Percentiles rank a stretch among this genome's conserved stretches.
phyloP scores from a whole-genome alignment of 1,140 invertebrate genomes.

The Battus philenor region DNA sequence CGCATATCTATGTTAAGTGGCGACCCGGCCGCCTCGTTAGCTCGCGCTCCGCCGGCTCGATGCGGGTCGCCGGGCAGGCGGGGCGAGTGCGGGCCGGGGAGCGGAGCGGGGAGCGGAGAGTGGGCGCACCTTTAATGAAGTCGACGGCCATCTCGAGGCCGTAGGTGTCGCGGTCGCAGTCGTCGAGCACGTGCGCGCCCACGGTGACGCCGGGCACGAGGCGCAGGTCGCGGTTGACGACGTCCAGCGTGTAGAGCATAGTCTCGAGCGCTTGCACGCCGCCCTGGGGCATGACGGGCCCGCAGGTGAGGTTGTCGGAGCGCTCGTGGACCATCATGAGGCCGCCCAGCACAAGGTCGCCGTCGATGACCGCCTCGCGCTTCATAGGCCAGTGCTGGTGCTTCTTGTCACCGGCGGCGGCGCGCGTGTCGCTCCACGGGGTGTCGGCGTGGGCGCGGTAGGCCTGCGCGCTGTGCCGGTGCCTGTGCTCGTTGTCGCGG shows the following conservation, averaged over 20 bases:
- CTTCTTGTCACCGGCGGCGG: slow-evolving; percentile 61
- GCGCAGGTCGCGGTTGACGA: slow-evolving; percentile 81
- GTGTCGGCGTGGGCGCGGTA: slow-evolving; percentile 19
- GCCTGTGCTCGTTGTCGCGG: slow-evolving; percentile 55
- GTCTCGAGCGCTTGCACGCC: slow-evolving; percentile 93
- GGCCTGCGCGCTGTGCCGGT: slow-evolving; percentile 44
- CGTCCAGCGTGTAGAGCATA: slow-evolving; percentile 94
- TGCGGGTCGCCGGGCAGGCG: too few relatives aligned
- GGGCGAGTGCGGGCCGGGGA: too few relatives aligned
- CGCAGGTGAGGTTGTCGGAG: slow-evolving; percentile 88
- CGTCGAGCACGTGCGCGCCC: slow-evolving; percentile 93
- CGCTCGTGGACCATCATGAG: slow-evolving; percentile 88
- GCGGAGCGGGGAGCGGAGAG: too few relatives aligned
- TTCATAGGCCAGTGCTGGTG: slow-evolving; percentile 87
- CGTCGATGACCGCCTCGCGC: slow-evolving; percentile 89
- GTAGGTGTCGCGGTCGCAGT: slow-evolving; percentile 97
- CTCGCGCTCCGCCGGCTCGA: too few relatives aligned
- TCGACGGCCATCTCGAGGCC: slow-evolving; percentile 97
- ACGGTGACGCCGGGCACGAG: slow-evolving; percentile 85
- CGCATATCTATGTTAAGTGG: too few relatives aligned
- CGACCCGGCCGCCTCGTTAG: too few relatives aligned
- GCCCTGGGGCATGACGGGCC: slow-evolving; percentile 95
- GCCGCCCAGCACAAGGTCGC: slow-evolving; percentile 89
- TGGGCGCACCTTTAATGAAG: slow-evolving; percentile 97
- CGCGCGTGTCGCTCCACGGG: slow-evolving; percentile 35